phyloP scores from a whole-genome alignment of 2,113 vertebrate species.

The Platichthys flesus region DNA sequence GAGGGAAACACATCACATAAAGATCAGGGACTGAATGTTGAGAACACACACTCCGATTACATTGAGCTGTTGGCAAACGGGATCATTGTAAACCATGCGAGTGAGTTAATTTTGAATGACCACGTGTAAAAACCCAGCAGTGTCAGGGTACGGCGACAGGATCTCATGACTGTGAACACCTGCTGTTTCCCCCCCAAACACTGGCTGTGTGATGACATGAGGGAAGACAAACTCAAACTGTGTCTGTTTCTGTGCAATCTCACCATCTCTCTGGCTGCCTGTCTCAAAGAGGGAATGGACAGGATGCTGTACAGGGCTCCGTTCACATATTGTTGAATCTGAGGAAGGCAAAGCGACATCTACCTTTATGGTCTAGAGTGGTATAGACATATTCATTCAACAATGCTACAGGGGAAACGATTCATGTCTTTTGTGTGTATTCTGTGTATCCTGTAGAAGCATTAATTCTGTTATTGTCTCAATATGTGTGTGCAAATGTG shows the following conservation, averaged over 20 bases:
- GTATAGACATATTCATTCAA: too few species aligned
- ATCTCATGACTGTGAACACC: constrained; percentile 10
- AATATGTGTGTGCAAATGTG: too few species aligned
- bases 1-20: constrained; percentile 16
- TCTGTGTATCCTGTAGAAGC: background rate
- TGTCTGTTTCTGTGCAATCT: constrained; percentile 67
- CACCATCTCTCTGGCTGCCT: constrained; percentile 96
- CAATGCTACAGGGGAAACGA: too few species aligned
- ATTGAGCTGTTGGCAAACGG: too few species aligned
- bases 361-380: background rate
- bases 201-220: constrained; percentile 13
- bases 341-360: constrained; percentile 31
- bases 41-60: too few species aligned
- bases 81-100: too few species aligned
- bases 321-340: constrained; percentile 95
- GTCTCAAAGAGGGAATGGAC: constrained; percentile 87
- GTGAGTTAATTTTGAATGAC: background rate
- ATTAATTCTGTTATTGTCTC: too few species aligned
- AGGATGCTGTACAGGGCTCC: constrained; percentile 95
- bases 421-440: background rate
- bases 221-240: constrained; percentile 45
- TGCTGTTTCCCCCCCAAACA: constrained; percentile 16
- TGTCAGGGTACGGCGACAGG: background rate
- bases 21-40: too few species aligned
- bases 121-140: background rate